Base-by-base conservation (phyloP, 1,140 invertebrate species). In the Ceratosolen solmsi region DNA sequence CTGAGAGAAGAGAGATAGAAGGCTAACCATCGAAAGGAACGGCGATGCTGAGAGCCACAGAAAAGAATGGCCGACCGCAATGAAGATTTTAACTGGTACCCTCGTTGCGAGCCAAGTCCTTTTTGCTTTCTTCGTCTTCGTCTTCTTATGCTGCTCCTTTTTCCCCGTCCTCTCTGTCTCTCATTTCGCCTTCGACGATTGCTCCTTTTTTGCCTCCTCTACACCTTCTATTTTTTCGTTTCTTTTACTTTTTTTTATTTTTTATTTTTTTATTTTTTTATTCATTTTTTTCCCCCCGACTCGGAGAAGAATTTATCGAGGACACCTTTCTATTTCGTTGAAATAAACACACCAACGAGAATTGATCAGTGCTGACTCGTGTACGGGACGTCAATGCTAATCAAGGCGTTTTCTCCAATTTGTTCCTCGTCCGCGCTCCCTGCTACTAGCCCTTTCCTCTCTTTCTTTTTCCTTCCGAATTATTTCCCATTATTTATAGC, bases 21-120 rank as follows among this genome's bases (percentile, higher is more conserved):
- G 82, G 30, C 80, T 80, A 82, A 76, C 71, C 80, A 82, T 82
- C 76, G 76, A 77, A 82, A 80, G 78, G 80, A 77, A 73, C 75
- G 74, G 73, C 33, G 78, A 80, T 60, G 70, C 49, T 65, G 58
- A 85, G 65, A 77, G 78, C 72, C 73, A 65, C 83, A 83, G 84
- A 87, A 84, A 89, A 89, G 87, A 89, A 90, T 89, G 88, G 88
- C 87, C 85, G 87, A 90, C 88, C 87, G 87, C 87, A 88, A 91
- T 90, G 88, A 90, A 90, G 87, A 90, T 90, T 91, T 90, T 90
- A 91, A 90, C 87, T 87, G 84, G 87, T 87, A 87, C 85, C 85
- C 84, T 86, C 82, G 79, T 72, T 85, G 85, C 49, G 75, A 82
- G 74, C 74, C 79, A 74, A 82, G 71, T 82, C 83, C 84, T 85